Evolutionary conservation across 2,797 vertebrate genomes (phyloP).

Genomic region (Sphaeramia orbicularis): DNA sequence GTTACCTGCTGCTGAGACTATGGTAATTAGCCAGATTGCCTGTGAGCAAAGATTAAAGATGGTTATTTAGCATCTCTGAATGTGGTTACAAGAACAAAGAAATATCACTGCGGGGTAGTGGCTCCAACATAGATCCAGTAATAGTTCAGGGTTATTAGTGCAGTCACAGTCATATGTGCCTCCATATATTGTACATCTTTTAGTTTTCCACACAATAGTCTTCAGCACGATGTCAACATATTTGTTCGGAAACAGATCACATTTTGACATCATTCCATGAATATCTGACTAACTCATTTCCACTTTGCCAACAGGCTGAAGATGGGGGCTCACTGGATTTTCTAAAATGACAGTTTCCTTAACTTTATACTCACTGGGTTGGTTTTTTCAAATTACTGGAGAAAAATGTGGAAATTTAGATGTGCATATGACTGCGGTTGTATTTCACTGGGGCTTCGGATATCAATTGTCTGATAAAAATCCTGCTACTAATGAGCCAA

Average conservation of each 20-base stretch:
- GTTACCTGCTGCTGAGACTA: slow-evolving; percentile 72
- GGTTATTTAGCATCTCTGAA: slow-evolving; percentile 67
- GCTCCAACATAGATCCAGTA: slow-evolving; percentile 13
- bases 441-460: too few relatives aligned
- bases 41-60: slow-evolving; percentile 72
- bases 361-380: too few relatives aligned
- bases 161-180: slow-evolving; percentile 17
- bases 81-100: slow-evolving; percentile 65
- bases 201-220: neutral
- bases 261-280: slow-evolving; percentile 20
- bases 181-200: neutral
- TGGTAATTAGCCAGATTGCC: slow-evolving; percentile 70
- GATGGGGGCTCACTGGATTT: neutral
- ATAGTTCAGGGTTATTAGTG: slow-evolving; percentile 37
- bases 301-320: neutral
- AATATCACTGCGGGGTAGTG: slow-evolving; percentile 20
- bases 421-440: too few relatives aligned
- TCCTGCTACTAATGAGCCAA: too few relatives aligned
- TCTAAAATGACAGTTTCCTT: neutral
- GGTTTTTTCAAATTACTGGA: too few relatives aligned
- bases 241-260: neutral
- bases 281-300: slow-evolving; percentile 18
- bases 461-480: too few relatives aligned
- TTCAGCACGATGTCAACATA: neutral
- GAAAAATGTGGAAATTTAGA: too few relatives aligned